A percentile compares a stretch with the other conserved stretches of the same genome.
Conservation (phyloP, 2,888 invertebrate genomes). For the Amphipoea oculea region DNA sequence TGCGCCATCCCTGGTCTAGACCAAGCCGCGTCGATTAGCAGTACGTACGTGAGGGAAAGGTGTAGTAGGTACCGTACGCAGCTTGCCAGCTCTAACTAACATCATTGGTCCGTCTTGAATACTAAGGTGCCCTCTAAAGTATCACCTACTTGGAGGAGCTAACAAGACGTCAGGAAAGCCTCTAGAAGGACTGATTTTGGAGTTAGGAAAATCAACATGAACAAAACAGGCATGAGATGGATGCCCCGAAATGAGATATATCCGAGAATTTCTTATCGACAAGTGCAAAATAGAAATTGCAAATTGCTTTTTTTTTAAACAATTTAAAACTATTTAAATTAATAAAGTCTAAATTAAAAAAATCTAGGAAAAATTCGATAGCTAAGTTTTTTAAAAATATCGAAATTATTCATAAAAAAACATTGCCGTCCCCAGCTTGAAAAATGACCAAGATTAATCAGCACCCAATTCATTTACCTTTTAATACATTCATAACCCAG, state of each 20-base stretch:
- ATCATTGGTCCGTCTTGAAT: conserved; percentile 43
- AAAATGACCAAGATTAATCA: conserved; percentile 22
- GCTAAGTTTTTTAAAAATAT: no score
- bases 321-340: not conserved
- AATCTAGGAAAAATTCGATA: no score
- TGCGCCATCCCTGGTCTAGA: not conserved
- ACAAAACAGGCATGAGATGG: not conserved
- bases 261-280: not conserved
- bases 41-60: conserved; percentile 59
- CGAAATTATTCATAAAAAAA: no score
- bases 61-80: conserved; percentile 23
- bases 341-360: no score
- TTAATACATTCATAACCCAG: conserved; percentile 21
- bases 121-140: conserved; percentile 40
- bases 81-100: conserved; percentile 27
- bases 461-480: conserved; percentile 8
- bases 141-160: conserved; percentile 40
- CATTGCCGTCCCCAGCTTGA: not conserved
- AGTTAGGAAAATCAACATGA: not conserved
- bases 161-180: conserved; percentile 45
- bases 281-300: not conserved
- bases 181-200: not conserved
- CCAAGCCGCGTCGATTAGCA: conserved; percentile 54
- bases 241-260: not conserved
- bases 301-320: no score